Percentiles rank a stretch among this genome's conserved stretches.
phyloP scores from a whole-genome alignment of 2,888 invertebrate genomes.

The Lithosia quadra region DNA sequence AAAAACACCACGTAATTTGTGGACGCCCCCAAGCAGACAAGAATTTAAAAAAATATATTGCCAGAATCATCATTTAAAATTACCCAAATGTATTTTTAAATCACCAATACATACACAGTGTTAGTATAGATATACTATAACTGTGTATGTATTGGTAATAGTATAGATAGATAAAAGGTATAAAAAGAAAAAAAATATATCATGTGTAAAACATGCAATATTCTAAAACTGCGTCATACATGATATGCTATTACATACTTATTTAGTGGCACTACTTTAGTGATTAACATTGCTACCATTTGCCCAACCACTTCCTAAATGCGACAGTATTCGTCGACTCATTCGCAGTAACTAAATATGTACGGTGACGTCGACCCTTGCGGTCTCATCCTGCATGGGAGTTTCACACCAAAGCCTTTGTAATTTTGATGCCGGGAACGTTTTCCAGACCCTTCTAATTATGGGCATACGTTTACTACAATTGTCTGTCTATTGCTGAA shows the following conservation, averaged over 20 bases:
- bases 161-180: too few relatives aligned
- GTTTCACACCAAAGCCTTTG: slow-evolving; percentile 63
- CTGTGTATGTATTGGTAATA: too few relatives aligned
- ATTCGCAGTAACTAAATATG: slow-evolving; percentile 66
- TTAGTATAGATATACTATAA: too few relatives aligned
- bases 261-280: not conserved
- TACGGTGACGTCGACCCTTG: slow-evolving; percentile 46
- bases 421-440: slow-evolving; percentile 64
- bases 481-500: slow-evolving; percentile 57
- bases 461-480: slow-evolving; percentile 56
- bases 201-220: too few relatives aligned
- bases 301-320: slow-evolving; percentile 31
- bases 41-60: too few relatives aligned
- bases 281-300: slow-evolving; percentile 17
- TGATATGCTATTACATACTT: not conserved
- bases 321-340: slow-evolving; percentile 47
- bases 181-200: too few relatives aligned
- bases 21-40: too few relatives aligned
- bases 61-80: too few relatives aligned
- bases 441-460: slow-evolving; percentile 60
- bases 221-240: not conserved
- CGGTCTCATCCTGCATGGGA: slow-evolving; percentile 65
- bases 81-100: too few relatives aligned
- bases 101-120: too few relatives aligned
- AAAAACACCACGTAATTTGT: too few relatives aligned